Conservation (phyloP, 2,888 invertebrate species). For the Eulithis prunata region DNA sequence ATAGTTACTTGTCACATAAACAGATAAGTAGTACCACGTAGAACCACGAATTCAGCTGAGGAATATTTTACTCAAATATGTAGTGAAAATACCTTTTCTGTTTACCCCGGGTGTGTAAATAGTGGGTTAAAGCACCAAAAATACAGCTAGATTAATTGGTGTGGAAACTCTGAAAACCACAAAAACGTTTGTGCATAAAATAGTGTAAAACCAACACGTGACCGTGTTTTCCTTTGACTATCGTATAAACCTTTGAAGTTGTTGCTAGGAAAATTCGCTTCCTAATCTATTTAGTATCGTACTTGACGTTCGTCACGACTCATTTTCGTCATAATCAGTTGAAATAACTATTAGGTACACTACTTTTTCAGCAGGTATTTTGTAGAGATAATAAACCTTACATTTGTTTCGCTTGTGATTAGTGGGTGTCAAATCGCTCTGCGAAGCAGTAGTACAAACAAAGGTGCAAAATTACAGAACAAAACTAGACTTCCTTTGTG, state of each 20-base stretch:
- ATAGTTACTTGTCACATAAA: no score
- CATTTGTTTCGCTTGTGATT: neutral
- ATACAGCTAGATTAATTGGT: neutral
- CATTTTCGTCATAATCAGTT: no score
- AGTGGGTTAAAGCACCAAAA: neutral
- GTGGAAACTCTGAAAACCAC: no score
- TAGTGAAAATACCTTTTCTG: neutral
- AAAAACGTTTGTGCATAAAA: conserved; percentile 8
- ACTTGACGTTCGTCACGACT: no score
- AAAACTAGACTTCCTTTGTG: conserved; percentile 6
- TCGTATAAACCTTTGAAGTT: conserved; percentile 2
- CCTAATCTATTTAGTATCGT: neutral
- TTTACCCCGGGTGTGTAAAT: neutral
- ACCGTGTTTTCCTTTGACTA: conserved; percentile 9
- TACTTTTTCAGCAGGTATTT: no score
- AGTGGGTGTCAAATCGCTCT: neutral
- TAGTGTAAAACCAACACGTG: conserved; percentile 8
- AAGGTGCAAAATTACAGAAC: conserved; percentile 18
- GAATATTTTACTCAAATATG: neutral
- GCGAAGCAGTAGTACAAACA: conserved; percentile 7
- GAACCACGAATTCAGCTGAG: no score
- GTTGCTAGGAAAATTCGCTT: conserved; percentile 1
- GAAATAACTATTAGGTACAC: no score
- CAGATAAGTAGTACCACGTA: no score
- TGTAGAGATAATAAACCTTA: neutral